Conservation (phyloP, 2,888 invertebrate genomes). For the Melanophora roralis region DNA sequence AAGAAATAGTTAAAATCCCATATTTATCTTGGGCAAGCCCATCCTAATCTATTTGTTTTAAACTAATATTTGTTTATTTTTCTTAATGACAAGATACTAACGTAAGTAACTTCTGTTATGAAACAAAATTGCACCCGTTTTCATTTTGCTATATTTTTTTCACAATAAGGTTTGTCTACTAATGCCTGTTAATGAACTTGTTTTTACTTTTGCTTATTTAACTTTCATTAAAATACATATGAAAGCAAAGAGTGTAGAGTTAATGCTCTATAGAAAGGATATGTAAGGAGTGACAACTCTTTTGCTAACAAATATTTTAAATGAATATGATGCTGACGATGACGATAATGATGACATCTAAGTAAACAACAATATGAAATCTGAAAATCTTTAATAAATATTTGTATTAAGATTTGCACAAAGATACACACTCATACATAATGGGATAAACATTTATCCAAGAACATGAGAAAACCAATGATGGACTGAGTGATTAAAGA, state of each 20-base stretch:
- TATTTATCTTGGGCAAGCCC: no score
- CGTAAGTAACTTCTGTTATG: neutral
- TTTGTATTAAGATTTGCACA: conserved; percentile 44
- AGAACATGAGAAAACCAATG: neutral
- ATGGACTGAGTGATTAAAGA: neutral
- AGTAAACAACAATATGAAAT: conserved; percentile 52
- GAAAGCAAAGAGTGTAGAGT: conserved; percentile 24
- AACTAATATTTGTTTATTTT: neutral
- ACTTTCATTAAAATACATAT: conserved; percentile 53
- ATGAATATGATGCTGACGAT: conserved; percentile 8
- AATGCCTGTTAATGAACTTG: conserved; percentile 52
- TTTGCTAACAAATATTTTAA: conserved; percentile 7
- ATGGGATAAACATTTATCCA: neutral
- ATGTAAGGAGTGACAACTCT: conserved; percentile 37
- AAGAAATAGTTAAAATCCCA: no score
- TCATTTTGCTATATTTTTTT: neutral
- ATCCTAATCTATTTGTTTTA: neutral
- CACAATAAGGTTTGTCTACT: neutral
- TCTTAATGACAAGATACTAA: neutral
- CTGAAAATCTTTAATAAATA: conserved; percentile 64
- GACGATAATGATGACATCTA: conserved; percentile 50
- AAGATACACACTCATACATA: conserved; percentile 1
- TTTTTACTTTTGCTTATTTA: conserved; percentile 45
- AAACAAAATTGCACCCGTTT: neutral
- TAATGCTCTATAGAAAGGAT: neutral